Conservation (phyloP, 2,113 vertebrate species). For the Pterocles orientalis region DNA sequence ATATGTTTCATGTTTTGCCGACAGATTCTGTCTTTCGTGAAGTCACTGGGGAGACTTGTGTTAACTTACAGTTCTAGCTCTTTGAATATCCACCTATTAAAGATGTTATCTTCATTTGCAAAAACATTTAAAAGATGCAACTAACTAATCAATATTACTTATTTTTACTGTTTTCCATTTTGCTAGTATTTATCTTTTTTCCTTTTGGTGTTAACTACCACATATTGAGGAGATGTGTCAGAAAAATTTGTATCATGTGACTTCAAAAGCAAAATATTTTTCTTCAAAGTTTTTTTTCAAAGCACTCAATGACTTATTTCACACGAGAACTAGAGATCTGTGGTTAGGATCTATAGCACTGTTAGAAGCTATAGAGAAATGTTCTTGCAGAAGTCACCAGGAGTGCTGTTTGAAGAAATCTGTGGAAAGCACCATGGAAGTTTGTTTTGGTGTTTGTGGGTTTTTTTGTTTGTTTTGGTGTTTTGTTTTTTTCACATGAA, state of each 20-base stretch:
- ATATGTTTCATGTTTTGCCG: not conserved
- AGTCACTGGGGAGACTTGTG: not conserved
- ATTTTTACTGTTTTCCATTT: not conserved
- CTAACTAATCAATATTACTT: not conserved
- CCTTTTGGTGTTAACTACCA: not conserved
- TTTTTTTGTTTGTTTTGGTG: no score
- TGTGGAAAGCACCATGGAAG: not conserved
- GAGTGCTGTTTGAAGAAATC: not conserved
- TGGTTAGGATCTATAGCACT: not conserved
- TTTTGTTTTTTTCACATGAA: no score
- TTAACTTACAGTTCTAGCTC: not conserved
- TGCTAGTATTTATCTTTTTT: not conserved
- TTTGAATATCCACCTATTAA: not conserved
- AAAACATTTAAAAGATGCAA: not conserved
- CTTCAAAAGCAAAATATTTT: not conserved
- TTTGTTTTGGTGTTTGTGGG: not conserved
- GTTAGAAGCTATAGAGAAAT: not conserved
- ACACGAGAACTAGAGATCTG: not conserved
- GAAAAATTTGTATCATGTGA: not conserved
- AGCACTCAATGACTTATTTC: not conserved
- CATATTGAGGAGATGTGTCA: not conserved
- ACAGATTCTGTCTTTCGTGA: not conserved
- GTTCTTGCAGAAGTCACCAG: not conserved
- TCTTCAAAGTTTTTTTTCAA: not conserved
- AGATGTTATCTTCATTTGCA: not conserved